Evolutionary conservation across 1,140 invertebrate species (phyloP).

Genomic region (Aphaenogaster rudis): DNA sequence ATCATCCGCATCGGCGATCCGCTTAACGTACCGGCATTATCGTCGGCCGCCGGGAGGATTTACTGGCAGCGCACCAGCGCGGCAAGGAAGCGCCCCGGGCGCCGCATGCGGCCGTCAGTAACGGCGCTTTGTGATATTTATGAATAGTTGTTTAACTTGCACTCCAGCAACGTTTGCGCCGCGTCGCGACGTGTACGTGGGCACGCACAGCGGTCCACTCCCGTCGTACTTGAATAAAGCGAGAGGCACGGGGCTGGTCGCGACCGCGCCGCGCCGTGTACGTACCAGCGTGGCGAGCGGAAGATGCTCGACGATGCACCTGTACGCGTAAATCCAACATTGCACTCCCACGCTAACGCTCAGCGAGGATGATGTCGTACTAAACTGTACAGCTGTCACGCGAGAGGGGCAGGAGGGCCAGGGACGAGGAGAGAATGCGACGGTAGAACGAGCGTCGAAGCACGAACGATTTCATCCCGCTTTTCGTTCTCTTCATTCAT

Average conservation of each 20-base stretch:
- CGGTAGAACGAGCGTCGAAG: not conserved
- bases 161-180: conserved; percentile 67
- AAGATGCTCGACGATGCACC: conserved; percentile 42
- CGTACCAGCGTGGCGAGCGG: conserved; percentile 5
- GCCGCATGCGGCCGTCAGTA: conserved; percentile 65
- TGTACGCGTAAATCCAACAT: conserved; percentile 65
- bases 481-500: not conserved
- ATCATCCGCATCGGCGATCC: conserved; percentile 66
- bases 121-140: conserved; percentile 77
- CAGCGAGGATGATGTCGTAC: conserved; percentile 56
- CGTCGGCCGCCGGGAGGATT: conserved; percentile 69
- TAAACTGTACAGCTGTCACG: conserved; percentile 45
- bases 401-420: not conserved
- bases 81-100: conserved; percentile 33
- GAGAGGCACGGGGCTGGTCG: conserved; percentile 7
- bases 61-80: conserved; percentile 62
- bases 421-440: not conserved
- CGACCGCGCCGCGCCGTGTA: not conserved
- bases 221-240: conserved; percentile 56
- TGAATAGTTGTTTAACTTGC: conserved; percentile 82
- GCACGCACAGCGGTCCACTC: conserved; percentile 49
- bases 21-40: conserved; percentile 60
- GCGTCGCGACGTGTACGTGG: conserved; percentile 8
- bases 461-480: not conserved
- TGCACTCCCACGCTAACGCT: conserved; percentile 51